A percentile compares a stretch with the other conserved stretches of the same genome.
These are phyloP conservation scores for Amblyopsis rosae DNA, from an alignment of 2,113 vertebrate species.

Conservation along the genomic window DNA sequence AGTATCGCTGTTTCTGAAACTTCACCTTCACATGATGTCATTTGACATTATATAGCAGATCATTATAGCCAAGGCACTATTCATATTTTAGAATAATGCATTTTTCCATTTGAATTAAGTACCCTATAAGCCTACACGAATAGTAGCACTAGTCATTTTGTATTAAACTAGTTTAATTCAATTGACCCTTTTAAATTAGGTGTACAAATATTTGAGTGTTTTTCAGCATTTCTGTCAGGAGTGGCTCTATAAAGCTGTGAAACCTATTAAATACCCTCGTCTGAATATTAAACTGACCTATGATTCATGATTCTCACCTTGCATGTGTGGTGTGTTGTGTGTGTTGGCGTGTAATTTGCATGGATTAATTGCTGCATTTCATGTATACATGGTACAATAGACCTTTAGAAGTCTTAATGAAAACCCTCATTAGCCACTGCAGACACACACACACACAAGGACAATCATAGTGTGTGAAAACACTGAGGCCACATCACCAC, in stretches of 20 bases:
- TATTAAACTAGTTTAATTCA: neutral
- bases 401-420: slow-evolving; percentile 1
- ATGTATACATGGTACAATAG: neutral
- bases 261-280: slow-evolving; percentile 22
- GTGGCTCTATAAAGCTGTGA: slow-evolving; percentile 2
- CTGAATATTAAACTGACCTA: neutral
- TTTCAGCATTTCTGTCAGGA: neutral
- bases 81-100: neutral
- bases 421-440: slow-evolving; percentile 27
- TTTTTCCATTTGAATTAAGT: neutral
- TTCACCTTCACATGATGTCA: slow-evolving; percentile 10
- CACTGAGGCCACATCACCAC: neutral
- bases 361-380: slow-evolving; percentile 6
- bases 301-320: neutral
- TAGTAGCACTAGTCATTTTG: no score
- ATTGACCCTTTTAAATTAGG: neutral
- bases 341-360: slow-evolving; percentile 23
- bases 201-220: neutral
- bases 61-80: neutral
- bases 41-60: neutral
- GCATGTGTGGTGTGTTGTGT: slow-evolving; percentile 1
- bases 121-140: neutral
- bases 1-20: neutral
- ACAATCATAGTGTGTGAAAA: neutral
- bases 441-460: neutral